Evolutionary conservation across 2,888 invertebrate genomes (phyloP).

Genomic region (Autographa gamma): DNA sequence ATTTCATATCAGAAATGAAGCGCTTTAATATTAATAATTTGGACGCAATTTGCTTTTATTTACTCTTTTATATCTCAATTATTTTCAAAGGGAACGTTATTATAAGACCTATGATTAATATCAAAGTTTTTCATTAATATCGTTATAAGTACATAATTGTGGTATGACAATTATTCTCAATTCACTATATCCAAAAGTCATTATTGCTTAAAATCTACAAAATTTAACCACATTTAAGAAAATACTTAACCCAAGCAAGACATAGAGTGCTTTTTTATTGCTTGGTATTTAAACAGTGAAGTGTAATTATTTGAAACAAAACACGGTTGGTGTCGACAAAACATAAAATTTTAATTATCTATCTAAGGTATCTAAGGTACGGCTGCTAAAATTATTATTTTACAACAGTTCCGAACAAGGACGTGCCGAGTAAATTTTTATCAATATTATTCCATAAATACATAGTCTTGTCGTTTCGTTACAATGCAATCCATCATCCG

Average conservation of each 20-base stretch:
- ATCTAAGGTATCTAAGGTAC: neutral
- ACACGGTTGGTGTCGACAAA: slow-evolving; percentile 28
- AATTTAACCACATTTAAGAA: too few relatives aligned
- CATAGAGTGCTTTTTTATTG: neutral
- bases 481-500: slow-evolving; percentile 30
- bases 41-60: too few relatives aligned
- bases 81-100: too few relatives aligned
- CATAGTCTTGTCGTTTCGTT: slow-evolving; percentile 6
- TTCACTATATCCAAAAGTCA: too few relatives aligned
- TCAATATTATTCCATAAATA: slow-evolving; percentile 11
- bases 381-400: neutral
- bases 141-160: too few relatives aligned
- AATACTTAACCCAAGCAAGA: neutral
- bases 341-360: slow-evolving; percentile 31
- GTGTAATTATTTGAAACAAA: slow-evolving; percentile 33
- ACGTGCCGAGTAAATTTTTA: slow-evolving; percentile 13
- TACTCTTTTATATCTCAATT: too few relatives aligned
- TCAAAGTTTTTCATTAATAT: too few relatives aligned
- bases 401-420: neutral
- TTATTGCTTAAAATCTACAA: too few relatives aligned
- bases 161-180: too few relatives aligned
- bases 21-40: neutral
- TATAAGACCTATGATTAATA: too few relatives aligned
- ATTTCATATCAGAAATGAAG: neutral
- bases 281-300: slow-evolving; percentile 21